Conservation (phyloP, 2,797 vertebrate species). For the Karalla daura region DNA sequence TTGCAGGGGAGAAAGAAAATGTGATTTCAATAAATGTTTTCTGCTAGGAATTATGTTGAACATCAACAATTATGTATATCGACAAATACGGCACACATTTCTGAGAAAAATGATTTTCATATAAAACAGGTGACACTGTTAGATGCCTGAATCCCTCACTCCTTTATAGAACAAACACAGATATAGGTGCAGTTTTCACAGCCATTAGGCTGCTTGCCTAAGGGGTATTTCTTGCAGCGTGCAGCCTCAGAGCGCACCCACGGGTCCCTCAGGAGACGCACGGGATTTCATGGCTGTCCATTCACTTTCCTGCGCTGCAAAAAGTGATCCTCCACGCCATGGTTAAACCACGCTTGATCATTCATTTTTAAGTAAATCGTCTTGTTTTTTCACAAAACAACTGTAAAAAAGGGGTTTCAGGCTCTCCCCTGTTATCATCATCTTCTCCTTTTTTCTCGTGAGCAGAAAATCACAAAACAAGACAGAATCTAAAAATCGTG, state of each 20-base stretch:
- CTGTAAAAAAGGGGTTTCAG: accelerated
- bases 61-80: no score
- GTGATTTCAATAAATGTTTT: not conserved
- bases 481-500: not conserved
- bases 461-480: not conserved
- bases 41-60: no score
- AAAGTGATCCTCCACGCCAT: not conserved
- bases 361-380: not conserved
- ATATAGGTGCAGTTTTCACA: slow-evolving; percentile 22
- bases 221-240: slow-evolving; percentile 61
- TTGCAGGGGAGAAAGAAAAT: not conserved
- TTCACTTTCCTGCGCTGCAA: slow-evolving; percentile 22
- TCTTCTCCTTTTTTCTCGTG: not conserved
- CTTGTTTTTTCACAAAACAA: not conserved
- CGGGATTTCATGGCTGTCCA: slow-evolving; percentile 12
- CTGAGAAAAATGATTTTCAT: not conserved
- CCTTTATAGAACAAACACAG: not conserved
- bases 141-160: not conserved
- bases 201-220: not conserved
- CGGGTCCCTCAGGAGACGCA: slow-evolving; percentile 38
- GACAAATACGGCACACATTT: not conserved
- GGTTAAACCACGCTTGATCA: not conserved
- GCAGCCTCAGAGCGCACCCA: slow-evolving; percentile 38
- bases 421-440: not conserved
- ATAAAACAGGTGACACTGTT: not conserved